Base-by-base conservation (phyloP, 1,140 invertebrate genomes). In the Panagrolaimus sp. region DNA sequence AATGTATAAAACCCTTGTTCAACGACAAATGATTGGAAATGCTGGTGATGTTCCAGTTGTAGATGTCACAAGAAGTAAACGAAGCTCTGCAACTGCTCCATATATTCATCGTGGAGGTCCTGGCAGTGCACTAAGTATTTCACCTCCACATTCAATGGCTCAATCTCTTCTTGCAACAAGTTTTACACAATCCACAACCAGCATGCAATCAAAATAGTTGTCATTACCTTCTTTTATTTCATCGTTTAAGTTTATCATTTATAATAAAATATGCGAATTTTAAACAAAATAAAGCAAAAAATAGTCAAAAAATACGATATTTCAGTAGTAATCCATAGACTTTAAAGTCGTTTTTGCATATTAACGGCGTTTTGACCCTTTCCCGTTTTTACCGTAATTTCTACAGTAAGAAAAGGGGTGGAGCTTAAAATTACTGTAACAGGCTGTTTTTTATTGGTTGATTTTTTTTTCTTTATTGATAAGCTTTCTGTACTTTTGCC, bases 151-250 rank as follows among this genome's bases (percentile, higher is more conserved):
- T 45, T 66, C 23, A 20, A 78, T 78, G 74, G 74, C 74, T 0
- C 74, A 76, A 61, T 74, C 73, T 23, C 53, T 76, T 16, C 42
- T 76, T 42, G 74, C 76, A 4, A 76, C 74, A 13, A 68, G 65
- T 13, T 76, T 76, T 53, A 75, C 71, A 1, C 76, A 78, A 11
- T 78, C 75, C 11, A 77, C 76, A 31, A 78, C 74, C n/a, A 74
- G 71, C 48, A 61, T 76, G 9, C 76, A 78, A 53, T 76, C 74
- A 7, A 76, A 76, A 67, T 76, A 65, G 68, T 38, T 38, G 11
- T 65, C 5, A 27, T n/a, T 63, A n/a, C n/a, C n/a, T n/a, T n/a
- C n/a, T 63, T 63, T 16, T 14, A 2, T 43, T 14, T 23, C 1
- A n/a, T 14, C 11, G 13, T n/a, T n/a, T 63, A 14, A 14, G 3